Base-by-base conservation (phyloP, 23 tunicate species). In the Ascidia mentula region DNA sequence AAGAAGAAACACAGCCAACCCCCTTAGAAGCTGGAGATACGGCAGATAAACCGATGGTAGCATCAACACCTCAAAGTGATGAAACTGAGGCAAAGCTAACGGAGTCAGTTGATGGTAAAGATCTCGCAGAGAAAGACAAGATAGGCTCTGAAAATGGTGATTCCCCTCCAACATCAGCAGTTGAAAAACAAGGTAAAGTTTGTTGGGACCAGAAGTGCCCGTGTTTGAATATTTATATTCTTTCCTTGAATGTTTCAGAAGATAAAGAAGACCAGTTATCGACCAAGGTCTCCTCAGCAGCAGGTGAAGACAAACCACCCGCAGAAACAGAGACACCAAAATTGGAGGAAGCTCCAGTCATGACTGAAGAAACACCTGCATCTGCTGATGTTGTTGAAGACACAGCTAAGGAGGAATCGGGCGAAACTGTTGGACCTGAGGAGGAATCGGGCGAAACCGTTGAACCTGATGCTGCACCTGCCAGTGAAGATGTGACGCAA, bases 201-300 rank as follows among this genome's bases (percentile, higher is more conserved):
- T 17, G 17, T 45, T 45, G 60, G 60, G 28, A 28, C 24, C 13
- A 28, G 13, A 24, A 17, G n/a, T 20, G 74, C 15, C 15, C 74
- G 24, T 13, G 74, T 69, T n/a, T 18, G 28, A 22, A 28, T 28
- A 28, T 26, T 18, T n/a, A 17, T 69, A 17, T 69, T 13, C n/a
- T 13, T 17, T 22, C 13, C 13, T 69, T 15, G 31, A 69, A 28
- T 28, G 31, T 13, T 22, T 69, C 31, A 69, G 32, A 32, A 31
- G 69, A 40, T 38, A 59, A 38, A 60, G 76, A 34, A 18, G 86
- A 82, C n/a, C 9, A 46, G 6, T 38, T 35, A 33, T 73, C 79
- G 33, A 46, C 37, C 34, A 82, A 82, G 74, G 89, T 85, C 3
- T 85, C 89, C 6, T 77, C 69, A 42, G 81, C 37, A 6, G 81